Base-by-base conservation (phyloP, 2,113 vertebrate genomes). In the Nansenia antarctica region DNA sequence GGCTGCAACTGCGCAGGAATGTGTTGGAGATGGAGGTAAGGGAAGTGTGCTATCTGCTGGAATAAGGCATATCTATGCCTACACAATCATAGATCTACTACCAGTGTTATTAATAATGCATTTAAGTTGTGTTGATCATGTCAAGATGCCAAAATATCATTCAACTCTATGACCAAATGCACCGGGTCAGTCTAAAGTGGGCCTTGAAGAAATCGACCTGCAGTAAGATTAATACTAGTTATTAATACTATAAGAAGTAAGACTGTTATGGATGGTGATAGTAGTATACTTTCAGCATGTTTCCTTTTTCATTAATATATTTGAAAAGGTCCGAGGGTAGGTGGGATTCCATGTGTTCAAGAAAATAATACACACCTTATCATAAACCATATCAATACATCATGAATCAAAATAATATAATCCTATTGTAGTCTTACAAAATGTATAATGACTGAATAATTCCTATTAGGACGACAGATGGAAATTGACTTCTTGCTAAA, bases 1-100 rank as follows among this genome's bases (percentile, higher is more conserved):
- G 89, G 79, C 79, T 85, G 70, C 81, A 79, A 87, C 88, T 27
- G 65, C 20, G 65, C 52, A 91, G 83, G 87, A 85, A 82, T 71
- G 65, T 85, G 71, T 78, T 66, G 82, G 29, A 82, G 79, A 77
- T 30, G 86, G 78, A 62, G 84, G 76, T 72, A 65, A 47, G 55
- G 49, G 3, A 54, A 1, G 47, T 83, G 59, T 4, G 26, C 65
- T 53, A 53, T 52, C 22, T 5, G 39, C 42, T 20, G 27, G 20
- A n/a, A 57, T 30, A 59, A 20, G 35, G 26, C 22, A 53, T 24
- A 26, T 15, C 3, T 31, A 6, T 15, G 34, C 2, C 9, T 26
- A 42, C 15, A n/a, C n/a, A n/a, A n/a, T n/a, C n/a, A n/a, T n/a
- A n/a, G n/a, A 20, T 20, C 45, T 15, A 49, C 45, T n/a, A n/a